Percentiles rank a stretch among this genome's conserved stretches.
phyloP scores from a whole-genome alignment of 2,888 invertebrate genomes.

The Calliphora vomitoria region DNA sequence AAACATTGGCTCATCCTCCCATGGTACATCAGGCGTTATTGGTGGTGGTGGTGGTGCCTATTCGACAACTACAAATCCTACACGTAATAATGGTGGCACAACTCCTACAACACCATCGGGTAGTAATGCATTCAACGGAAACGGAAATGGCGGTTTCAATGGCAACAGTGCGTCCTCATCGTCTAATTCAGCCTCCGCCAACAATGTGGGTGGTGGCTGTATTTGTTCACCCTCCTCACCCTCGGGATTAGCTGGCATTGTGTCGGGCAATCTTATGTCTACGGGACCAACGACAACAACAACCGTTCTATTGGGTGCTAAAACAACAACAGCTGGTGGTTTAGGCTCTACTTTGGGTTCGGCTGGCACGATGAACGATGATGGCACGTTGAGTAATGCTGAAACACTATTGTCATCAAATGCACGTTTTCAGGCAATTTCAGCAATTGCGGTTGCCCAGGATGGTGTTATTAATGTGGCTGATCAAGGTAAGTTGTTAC shows the following conservation, averaged over 20 bases:
- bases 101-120: constrained; percentile 81
- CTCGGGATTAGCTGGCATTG: constrained; percentile 79
- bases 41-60: constrained; percentile 78
- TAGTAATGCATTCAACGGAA: constrained; percentile 75
- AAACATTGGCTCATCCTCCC: constrained; percentile 69
- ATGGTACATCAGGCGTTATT: constrained; percentile 65
- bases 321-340: constrained; percentile 79
- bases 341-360: constrained; percentile 77
- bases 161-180: constrained; percentile 73
- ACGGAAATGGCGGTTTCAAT: constrained; percentile 76
- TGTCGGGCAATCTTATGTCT: constrained; percentile 82
- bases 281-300: constrained; percentile 84
- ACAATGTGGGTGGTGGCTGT: constrained; percentile 76
- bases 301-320: constrained; percentile 83
- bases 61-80: constrained; percentile 82
- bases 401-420: constrained; percentile 95
- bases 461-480: constrained; percentile 98
- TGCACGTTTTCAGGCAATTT: constrained; percentile 94
- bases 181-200: constrained; percentile 75
- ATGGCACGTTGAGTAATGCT: constrained; percentile 88
- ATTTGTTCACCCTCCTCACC: constrained; percentile 69
- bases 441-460: constrained; percentile 96
- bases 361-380: constrained; percentile 81
- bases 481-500: constrained; percentile 90
- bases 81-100: constrained; percentile 81